Evolutionary conservation across 2,888 invertebrate genomes (phyloP).

Genomic region (Chelonus formosanus): DNA sequence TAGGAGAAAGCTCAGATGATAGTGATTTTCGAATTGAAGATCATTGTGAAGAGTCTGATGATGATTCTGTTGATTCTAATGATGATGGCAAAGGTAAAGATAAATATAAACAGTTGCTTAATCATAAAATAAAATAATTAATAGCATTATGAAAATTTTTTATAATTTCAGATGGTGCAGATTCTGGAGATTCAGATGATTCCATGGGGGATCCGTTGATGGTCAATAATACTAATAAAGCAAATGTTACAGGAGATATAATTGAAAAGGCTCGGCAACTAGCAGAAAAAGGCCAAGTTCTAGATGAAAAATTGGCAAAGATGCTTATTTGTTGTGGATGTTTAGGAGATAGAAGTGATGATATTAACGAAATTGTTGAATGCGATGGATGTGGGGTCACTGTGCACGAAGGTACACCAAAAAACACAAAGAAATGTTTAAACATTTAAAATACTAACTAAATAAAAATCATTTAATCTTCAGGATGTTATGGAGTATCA

Average conservation of each 20-base stretch:
- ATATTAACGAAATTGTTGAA: conserved; percentile 95
- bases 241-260: conserved; percentile 66
- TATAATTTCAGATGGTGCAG: background rate
- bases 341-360: conserved; percentile 90
- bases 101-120: background rate
- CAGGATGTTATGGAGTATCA: conserved; percentile 92
- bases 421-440: too few species aligned
- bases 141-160: background rate
- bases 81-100: conserved; percentile 71
- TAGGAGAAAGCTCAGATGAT: conserved; percentile 92
- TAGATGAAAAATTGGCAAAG: conserved; percentile 70
- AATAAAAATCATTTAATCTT: background rate
- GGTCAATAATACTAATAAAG: conserved; percentile 57
- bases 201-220: conserved; percentile 62
- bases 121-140: conserved; percentile 24
- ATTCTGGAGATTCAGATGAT: conserved; percentile 63
- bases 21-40: conserved; percentile 93
- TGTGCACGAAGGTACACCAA: conserved; percentile 84
- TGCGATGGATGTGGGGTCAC: conserved; percentile 97
- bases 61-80: conserved; percentile 78
- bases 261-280: conserved; percentile 68
- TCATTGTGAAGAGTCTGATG: conserved; percentile 80
- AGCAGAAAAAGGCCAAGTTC: conserved; percentile 59
- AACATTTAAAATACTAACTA: too few species aligned
- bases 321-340: conserved; percentile 92